Base-by-base conservation (phyloP, 2,113 vertebrate genomes). In the Noctilio leporinus region DNA sequence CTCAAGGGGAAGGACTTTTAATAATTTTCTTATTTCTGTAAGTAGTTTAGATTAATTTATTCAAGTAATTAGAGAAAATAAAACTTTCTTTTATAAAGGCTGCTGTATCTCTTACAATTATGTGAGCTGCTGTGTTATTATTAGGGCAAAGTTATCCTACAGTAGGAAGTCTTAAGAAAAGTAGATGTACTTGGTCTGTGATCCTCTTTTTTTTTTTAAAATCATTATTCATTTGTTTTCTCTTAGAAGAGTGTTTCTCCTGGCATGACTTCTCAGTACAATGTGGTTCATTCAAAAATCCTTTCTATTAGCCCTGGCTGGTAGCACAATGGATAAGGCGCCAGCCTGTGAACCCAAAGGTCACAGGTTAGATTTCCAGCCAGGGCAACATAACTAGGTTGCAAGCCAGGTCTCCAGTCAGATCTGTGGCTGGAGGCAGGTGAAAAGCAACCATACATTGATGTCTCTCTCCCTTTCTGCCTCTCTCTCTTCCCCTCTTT, bases 21-120 rank as follows among this genome's bases (percentile, higher is more conserved):
- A 77, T 89, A 83, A 67, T 59, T 5, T 86, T 62, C 51, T 69
- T 93, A 86, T 75, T 91, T 65, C 38, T 83, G 11, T 49, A 78
- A 94, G 75, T 9, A 64, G 49, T 76, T 93, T 75, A 49, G 62
- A 94, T 91, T 70, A 94, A 45, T 83, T 64, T 55, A 64, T 87
- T 77, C 76, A 93, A 81, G 14, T 57, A 69, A 77, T 70, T 88
- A 70, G 38, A 69, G 28, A 88, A 88, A 92, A 91, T 22, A 91
- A 53, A n/a, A 69, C 30, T 45, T 19, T 88, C 30, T 88, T 14
- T 69, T 76, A 4, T 62, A 78, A 62, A 93, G 49, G 7, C 40
- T 59, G 38, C 43, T 89, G 4, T 33, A 30, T 89, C 76, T 96
- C 89, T 94, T 83, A 95, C 15, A 92, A 59, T 72, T 70, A 77